Conservation (phyloP, 2,888 invertebrate genomes). For the Diadromus collaris region DNA sequence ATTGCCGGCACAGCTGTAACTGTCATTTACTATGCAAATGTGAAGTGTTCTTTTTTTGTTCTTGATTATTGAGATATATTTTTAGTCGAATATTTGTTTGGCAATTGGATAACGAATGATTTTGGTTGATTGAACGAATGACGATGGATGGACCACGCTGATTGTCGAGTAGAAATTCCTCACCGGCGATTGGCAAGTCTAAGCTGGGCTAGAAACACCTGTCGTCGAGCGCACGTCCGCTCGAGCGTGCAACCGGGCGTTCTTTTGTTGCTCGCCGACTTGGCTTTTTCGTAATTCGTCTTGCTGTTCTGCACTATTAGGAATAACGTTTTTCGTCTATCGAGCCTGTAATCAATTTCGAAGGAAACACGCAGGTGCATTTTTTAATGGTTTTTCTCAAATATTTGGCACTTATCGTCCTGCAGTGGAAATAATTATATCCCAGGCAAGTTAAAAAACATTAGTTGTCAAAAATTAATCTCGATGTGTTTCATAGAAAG, state of each 20-base stretch:
- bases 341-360: background rate
- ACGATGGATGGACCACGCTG: no score
- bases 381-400: background rate
- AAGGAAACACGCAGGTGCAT: background rate
- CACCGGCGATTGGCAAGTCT: conserved; percentile 1
- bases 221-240: conserved; percentile 13
- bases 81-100: background rate
- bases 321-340: background rate
- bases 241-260: background rate
- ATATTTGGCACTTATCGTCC: background rate
- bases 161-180: background rate
- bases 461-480: no score
- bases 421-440: no score
- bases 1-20: no score
- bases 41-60: background rate
- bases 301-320: background rate
- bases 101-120: background rate
- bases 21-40: conserved; percentile 4
- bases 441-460: no score
- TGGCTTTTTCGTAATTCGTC: background rate
- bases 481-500: no score
- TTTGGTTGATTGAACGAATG: background rate
- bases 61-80: background rate
- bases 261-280: background rate
- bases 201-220: conserved; percentile 27